Evolutionary conservation across 2,113 vertebrate species (phyloP).

Genomic region (Athene cunicularia): DNA sequence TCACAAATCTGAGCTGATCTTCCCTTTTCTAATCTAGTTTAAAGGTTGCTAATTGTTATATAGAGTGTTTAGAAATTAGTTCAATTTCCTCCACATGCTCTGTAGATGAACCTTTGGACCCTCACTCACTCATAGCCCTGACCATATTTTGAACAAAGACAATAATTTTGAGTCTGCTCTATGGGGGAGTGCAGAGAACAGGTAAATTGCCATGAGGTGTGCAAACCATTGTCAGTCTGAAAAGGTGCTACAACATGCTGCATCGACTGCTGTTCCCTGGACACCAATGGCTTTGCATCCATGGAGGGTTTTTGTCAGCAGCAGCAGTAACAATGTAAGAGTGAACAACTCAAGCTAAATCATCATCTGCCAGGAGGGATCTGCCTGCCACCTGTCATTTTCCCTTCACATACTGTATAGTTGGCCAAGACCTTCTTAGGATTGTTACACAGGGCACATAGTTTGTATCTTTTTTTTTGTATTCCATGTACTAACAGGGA

Average conservation of each 20-base stretch:
- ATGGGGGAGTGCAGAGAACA: background rate
- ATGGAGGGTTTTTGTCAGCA: fast-evolving
- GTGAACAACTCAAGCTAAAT: background rate
- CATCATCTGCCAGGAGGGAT: background rate
- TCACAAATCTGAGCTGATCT: background rate
- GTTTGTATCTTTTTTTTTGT: background rate
- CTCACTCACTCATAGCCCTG: fast-evolving
- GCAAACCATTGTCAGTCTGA: background rate
- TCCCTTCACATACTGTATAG: background rate
- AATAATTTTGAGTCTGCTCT: background rate
- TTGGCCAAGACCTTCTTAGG: background rate
- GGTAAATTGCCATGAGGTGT: background rate
- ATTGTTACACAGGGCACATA: background rate
- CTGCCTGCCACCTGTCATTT: background rate
- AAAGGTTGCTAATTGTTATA: background rate
- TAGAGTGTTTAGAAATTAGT: background rate
- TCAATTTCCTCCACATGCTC: background rate
- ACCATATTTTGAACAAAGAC: background rate
- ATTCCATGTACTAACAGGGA: background rate
- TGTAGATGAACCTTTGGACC: background rate
- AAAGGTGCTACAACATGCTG: background rate
- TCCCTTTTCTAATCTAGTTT: background rate
- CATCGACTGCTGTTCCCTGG: background rate
- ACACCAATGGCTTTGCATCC: background rate
- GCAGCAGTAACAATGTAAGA: background rate